Base-by-base conservation (phyloP, 2,797 vertebrate species). In the Catostomus latipinnis region DNA sequence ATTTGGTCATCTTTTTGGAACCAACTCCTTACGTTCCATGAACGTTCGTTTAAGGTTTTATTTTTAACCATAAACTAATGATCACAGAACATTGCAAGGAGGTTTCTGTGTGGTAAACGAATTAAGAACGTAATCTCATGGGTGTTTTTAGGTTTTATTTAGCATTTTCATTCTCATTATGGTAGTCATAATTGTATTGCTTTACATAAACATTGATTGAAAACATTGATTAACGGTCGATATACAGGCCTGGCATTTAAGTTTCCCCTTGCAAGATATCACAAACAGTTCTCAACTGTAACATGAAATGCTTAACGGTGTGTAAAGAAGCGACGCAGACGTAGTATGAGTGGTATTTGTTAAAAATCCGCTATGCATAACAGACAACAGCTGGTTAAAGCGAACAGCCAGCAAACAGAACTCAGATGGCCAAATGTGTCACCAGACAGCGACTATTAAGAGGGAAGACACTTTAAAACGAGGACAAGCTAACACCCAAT, bases 391-490 rank as follows among this genome's bases (percentile, higher is more conserved):
- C 58, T 63, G 61, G 34, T 34, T 34, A 34, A 34, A 34, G 22
- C 13, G 45, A 56, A 3, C 43, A 22, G 74, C 7, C 34, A 56
- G 74, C 67, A 34, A 3, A 12, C 10, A 48, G 74, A 82, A 54
- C 75, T 60, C 78, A 73, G 69, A 82, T 78, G 74, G 75, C 69
- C 73, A 78, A 72, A 74, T 77, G 68, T 18, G 68, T 56, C 67
- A 66, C 45, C 74, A 81, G 8, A 75, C 45, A 65, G 67, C 56
- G 0, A 50, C 45, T 71, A 48, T 52, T 52, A 45, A n/a, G 54
- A 8, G n/a, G 9, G 2, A 34, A 8, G 6, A 52, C 2, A 4
- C 56, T 6, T 6, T 16, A 5, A n/a, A 63, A 71, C 6, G 49
- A 34, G 34, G 8, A 14, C 52, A 71, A 4, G 34, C 14, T 12